Conservation (phyloP, 2,113 vertebrate species). For the Phaethon lepturus region DNA sequence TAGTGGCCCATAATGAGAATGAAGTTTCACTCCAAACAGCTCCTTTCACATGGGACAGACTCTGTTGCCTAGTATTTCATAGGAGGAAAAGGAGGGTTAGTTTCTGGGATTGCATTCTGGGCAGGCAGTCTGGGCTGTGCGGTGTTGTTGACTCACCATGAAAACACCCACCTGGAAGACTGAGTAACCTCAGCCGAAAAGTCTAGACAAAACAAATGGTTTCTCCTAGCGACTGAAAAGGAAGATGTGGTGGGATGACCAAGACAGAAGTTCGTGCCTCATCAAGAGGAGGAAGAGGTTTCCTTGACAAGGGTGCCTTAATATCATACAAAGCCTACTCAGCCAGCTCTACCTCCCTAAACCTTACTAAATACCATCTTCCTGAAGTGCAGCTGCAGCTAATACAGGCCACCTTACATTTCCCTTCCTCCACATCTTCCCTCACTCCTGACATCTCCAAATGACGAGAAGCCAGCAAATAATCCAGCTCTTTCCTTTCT, state of each 20-base stretch:
- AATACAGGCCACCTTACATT: neutral
- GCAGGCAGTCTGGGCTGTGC: constrained; percentile 17
- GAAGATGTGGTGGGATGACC: constrained; percentile 6
- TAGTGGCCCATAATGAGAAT: neutral
- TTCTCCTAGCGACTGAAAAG: neutral
- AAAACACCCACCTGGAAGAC: constrained; percentile 37
- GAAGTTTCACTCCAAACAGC: neutral
- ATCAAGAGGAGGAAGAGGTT: neutral
- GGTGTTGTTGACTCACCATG: constrained; percentile 33
- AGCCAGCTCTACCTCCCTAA: neutral
- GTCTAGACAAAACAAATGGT: constrained; percentile 41
- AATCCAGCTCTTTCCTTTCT: neutral
- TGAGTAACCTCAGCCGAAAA: neutral
- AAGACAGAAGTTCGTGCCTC: neutral
- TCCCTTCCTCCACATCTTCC: neutral
- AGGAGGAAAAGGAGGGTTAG: neutral
- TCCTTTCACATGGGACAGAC: neutral
- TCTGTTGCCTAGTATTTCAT: neutral
- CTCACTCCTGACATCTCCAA: neutral
- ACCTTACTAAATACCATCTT: neutral
- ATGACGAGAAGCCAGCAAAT: neutral
- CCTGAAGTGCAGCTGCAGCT: neutral
- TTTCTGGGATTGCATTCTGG: constrained; percentile 13
- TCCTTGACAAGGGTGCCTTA: neutral
- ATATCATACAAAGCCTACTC: neutral